Base-by-base conservation (phyloP, 2,888 invertebrate species). In the Perithous albicinctus region DNA sequence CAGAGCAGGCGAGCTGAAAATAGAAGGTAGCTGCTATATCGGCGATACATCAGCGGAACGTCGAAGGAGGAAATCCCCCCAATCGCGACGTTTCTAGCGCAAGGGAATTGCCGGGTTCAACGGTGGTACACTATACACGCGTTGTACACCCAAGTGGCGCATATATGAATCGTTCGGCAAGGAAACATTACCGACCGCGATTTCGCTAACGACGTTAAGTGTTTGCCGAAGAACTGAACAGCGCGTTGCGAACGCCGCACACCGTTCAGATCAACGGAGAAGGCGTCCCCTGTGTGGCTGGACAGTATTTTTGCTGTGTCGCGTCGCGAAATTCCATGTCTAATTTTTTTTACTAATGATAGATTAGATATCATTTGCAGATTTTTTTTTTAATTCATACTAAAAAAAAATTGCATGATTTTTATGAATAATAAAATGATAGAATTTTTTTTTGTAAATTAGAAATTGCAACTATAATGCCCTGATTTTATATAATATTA, bases 21-120 rank as follows among this genome's bases (percentile, higher is more conserved):
- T 90, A 87, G 90, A 88, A 90, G 90, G 89, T 86, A 87, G 87
- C 90, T 90, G 87, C 90, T 89, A 78, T 90, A 90, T 90, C 90
- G 90, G 90, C 90, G 87, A 90, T 90, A 88, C 88, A 88, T 89
- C 88, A 88, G 87, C 87, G 75, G 48, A 79, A 88, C 85, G 88
- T 90, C 88, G 88, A 88, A 85, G 86, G 87, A 85, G 86, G 87
- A 88, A 88, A 80, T 73, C 87, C 88, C 86, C 88, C 87, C 88
- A 86, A 87, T 83, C 83, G 84, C 88, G 84, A 38, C 59, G 38
- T 67, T 43, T 67, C 61, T 54, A 41, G 29, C 63, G 41, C 12
- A 46, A 66, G 54, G 38, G 78, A 81, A 81, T 78, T 69, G 73
- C 63, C 78, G 73, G 46, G 56, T 51, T 63, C 48, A 59, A 63